Evolutionary conservation across 2,113 vertebrate genomes (phyloP).

Genomic region (Nansenia antarctica): DNA sequence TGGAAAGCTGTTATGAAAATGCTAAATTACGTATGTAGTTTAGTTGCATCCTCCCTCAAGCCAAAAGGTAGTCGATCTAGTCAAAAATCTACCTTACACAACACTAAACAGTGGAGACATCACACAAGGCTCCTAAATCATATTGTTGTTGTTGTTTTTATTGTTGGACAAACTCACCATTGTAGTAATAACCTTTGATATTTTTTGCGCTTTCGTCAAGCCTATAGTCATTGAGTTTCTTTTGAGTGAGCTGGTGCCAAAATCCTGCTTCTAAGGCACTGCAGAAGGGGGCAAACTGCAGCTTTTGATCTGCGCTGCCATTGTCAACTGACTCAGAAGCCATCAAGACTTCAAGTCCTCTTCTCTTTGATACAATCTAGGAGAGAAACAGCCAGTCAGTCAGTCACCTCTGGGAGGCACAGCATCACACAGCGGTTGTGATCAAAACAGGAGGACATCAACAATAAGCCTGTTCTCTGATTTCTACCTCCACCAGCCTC

Average conservation of each 20-base stretch:
- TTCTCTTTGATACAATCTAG: slow-evolving; percentile 13
- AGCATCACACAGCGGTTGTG: background rate
- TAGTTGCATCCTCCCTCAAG: no score
- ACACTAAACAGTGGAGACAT: background rate
- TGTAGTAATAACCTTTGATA: slow-evolving; percentile 94
- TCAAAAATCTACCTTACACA: background rate
- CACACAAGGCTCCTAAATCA: background rate
- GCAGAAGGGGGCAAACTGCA: slow-evolving; percentile 94
- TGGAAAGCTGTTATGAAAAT: no score
- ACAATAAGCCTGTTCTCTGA: no score
- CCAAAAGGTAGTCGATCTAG: no score
- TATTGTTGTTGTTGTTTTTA: no score
- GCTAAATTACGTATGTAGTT: no score
- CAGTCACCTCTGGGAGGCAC: no score
- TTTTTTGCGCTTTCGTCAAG: slow-evolving; percentile 88
- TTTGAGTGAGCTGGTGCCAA: slow-evolving; percentile 96
- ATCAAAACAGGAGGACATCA: no score
- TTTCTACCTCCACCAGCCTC: no score
- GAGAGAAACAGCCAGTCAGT: slow-evolving; percentile 10
- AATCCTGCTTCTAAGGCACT: slow-evolving; percentile 95
- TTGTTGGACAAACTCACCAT: slow-evolving; percentile 89
- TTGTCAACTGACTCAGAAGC: slow-evolving; percentile 11
- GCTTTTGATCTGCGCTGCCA: slow-evolving; percentile 55
- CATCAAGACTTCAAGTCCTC: background rate
- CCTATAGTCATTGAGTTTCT: slow-evolving; percentile 91